phyloP scores from a whole-genome alignment of 1,140 invertebrate species.

The Diorhabda sublineata region DNA sequence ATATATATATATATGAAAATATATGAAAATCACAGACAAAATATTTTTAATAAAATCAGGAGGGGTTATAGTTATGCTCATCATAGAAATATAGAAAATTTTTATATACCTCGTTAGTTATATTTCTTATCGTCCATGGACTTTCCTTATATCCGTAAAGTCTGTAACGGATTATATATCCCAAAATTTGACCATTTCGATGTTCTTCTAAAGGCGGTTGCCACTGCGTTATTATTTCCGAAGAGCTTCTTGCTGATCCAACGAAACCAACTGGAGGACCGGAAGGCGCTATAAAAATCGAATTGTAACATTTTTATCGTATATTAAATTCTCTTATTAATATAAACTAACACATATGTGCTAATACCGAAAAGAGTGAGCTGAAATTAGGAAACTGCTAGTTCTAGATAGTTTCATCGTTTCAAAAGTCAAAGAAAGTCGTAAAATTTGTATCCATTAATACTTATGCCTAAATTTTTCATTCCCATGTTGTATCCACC shows the following conservation, averaged over 20 bases:
- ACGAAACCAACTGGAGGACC: conserved; percentile 86
- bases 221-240: conserved; percentile 97
- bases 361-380: no score
- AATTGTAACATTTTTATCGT: background rate
- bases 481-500: no score
- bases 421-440: background rate
- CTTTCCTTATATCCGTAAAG: conserved; percentile 86
- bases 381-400: background rate
- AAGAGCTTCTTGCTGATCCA: conserved; percentile 85
- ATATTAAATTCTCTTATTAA: background rate
- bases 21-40: no score
- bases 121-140: conserved; percentile 84
- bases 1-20: no score
- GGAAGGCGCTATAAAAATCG: conserved; percentile 66
- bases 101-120: conserved; percentile 73
- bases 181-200: conserved; percentile 90
- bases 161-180: conserved; percentile 88
- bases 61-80: no score
- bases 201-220: conserved; percentile 89
- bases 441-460: no score
- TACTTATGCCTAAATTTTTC: no score
- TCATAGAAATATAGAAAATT: no score
- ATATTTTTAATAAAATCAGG: no score
- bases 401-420: background rate
- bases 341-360: no score